phyloP scores from a whole-genome alignment of 2,797 vertebrate species.

The Artibeus jamaicensis region DNA sequence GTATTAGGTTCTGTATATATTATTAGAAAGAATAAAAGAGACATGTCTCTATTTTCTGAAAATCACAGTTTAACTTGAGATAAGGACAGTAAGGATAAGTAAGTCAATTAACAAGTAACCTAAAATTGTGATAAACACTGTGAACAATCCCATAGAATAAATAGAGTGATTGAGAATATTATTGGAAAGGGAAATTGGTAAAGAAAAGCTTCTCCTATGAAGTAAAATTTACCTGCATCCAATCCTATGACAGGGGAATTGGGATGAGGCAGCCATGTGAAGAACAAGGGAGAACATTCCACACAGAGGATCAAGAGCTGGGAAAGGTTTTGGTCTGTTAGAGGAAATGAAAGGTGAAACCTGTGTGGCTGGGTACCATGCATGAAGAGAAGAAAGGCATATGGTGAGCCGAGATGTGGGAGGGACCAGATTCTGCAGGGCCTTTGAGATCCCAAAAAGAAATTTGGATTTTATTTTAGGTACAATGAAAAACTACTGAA shows the following conservation, averaged over 20 bases:
- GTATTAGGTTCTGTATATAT: neutral
- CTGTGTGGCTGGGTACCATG: neutral
- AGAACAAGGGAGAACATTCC: neutral
- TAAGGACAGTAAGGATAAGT: neutral
- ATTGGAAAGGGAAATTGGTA: neutral
- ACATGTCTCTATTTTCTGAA: neutral
- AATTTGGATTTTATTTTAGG: conserved; percentile 29
- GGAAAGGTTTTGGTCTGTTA: neutral
- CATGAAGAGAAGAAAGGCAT: neutral
- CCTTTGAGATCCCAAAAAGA: neutral
- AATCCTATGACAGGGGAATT: neutral
- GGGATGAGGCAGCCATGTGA: neutral
- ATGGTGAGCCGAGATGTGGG: neutral
- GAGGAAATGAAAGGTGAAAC: neutral
- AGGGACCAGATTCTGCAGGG: neutral
- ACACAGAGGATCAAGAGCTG: neutral
- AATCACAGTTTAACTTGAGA: neutral
- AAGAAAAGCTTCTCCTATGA: neutral
- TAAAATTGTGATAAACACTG: too few relatives aligned
- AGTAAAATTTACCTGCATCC: neutral
- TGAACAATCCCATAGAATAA: neutral
- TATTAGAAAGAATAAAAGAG: neutral
- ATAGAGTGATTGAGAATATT: neutral
- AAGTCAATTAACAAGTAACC: neutral
- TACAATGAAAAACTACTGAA: neutral